Evolutionary conservation across 1,140 invertebrate genomes (phyloP).

Genomic region (Leptoteleia sp.): DNA sequence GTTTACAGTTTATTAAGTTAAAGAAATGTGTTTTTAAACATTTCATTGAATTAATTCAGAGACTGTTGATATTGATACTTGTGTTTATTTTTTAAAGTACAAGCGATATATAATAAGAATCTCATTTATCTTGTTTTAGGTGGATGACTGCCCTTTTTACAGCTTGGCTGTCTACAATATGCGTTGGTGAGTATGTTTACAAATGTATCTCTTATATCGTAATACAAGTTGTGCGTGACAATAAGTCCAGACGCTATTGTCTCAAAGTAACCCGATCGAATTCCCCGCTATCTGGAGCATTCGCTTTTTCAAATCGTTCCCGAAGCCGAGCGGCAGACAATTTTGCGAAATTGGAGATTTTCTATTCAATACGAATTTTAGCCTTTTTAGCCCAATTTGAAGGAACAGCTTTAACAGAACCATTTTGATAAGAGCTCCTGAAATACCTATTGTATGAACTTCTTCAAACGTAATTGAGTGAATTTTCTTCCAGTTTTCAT

Average conservation of each 20-base stretch:
- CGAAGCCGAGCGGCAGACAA: conserved; percentile 52
- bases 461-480: conserved; percentile 35
- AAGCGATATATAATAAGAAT: conserved; percentile 4
- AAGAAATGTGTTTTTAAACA: too few relatives aligned
- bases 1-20: too few relatives aligned
- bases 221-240: conserved; percentile 28
- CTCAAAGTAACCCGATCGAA: conserved; percentile 48
- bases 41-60: too few relatives aligned
- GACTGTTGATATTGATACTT: not conserved
- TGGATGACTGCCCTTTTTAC: conserved; percentile 63
- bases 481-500: conserved; percentile 20
- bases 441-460: conserved; percentile 46
- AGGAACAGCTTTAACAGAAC: conserved; percentile 46
- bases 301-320: conserved; percentile 30
- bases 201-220: conserved; percentile 40
- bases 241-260: conserved; percentile 47
- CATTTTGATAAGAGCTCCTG: conserved; percentile 50
- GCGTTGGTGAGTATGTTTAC: conserved; percentile 71
- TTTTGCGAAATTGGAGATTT: conserved; percentile 59
- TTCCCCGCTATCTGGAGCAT: conserved; percentile 46
- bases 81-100: not conserved
- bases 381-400: conserved; percentile 53
- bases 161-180: conserved; percentile 70
- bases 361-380: conserved; percentile 43
- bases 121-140: conserved; percentile 65